Evolutionary conservation across 2,797 vertebrate species (phyloP).

Genomic region (Macrochelys suwanniensis): DNA sequence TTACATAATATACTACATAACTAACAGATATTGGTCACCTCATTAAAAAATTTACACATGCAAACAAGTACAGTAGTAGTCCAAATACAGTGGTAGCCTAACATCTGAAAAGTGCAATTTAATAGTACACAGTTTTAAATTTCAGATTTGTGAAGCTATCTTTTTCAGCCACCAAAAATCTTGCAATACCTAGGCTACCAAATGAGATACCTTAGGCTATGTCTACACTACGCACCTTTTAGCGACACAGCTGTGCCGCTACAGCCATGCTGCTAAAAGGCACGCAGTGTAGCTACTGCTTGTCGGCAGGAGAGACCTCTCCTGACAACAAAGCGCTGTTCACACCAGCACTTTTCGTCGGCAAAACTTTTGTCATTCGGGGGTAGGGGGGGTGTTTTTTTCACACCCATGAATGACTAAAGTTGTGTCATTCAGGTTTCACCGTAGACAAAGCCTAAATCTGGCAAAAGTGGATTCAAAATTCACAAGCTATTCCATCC

Average conservation of each 20-base stretch:
- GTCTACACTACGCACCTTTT: no score
- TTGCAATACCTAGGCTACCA: neutral
- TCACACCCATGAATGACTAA: no score
- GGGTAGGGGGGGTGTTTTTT: no score
- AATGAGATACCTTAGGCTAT: neutral
- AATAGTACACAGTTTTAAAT: neutral
- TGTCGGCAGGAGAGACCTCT: no score
- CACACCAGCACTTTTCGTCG: no score
- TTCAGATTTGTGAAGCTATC: neutral
- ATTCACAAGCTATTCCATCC: neutral
- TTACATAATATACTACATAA: neutral
- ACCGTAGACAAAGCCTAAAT: neutral
- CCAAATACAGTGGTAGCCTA: neutral
- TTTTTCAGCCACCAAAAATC: neutral
- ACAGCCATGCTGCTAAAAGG: no score
- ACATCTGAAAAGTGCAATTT: neutral
- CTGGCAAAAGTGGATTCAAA: neutral
- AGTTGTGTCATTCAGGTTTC: no score
- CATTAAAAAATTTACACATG: neutral
- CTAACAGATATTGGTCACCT: neutral
- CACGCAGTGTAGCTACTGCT: no score
- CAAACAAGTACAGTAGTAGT: neutral
- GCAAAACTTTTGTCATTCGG: no score
- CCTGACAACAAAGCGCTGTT: no score
- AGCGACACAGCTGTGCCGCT: no score